A percentile compares a stretch with the other conserved stretches of the same genome.
These are phyloP conservation scores for Sebastes kiyomatsui DNA, from an alignment of 2,797 vertebrate genomes.

Conservation along the genomic window DNA sequence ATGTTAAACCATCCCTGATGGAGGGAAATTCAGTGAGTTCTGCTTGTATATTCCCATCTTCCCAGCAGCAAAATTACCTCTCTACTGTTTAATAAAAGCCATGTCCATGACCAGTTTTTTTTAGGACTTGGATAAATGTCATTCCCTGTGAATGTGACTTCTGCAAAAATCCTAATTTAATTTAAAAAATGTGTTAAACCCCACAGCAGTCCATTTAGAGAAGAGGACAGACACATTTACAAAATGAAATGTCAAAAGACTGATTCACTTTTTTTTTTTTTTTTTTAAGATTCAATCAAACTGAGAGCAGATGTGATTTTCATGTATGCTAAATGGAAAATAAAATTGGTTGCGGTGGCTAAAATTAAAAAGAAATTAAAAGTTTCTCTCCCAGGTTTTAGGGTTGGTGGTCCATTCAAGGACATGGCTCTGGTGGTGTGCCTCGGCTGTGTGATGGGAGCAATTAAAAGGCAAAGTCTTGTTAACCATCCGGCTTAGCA, in stretches of 20 bases:
- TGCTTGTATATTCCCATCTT: conserved; percentile 28
- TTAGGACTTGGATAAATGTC: conserved; percentile 72
- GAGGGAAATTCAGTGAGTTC: not conserved
- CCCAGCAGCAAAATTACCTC: conserved; percentile 40
- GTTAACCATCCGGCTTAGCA: conserved; percentile 62
- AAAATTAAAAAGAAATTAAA: conserved; percentile 36
- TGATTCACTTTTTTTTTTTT: conserved; percentile 41
- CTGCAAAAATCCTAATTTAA: conserved; percentile 74
- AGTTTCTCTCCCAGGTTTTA: conserved; percentile 26
- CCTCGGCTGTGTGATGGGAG: conserved; percentile 82
- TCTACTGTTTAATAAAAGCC: conserved; percentile 71
- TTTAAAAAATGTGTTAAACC: conserved; percentile 70
- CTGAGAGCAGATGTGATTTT: conserved; percentile 35
- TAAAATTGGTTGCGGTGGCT: conserved; percentile 36
- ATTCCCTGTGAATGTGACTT: conserved; percentile 69
- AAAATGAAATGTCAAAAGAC: conserved; percentile 70
- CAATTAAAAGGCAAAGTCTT: conserved; percentile 75
- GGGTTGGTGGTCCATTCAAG: conserved; percentile 56
- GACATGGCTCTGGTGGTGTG: conserved; percentile 70
- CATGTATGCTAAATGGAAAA: conserved; percentile 39
- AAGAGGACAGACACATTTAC: conserved; percentile 50
- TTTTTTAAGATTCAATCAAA: conserved; percentile 57
- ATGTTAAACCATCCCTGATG: not conserved
- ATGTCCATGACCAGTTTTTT: conserved; percentile 69
- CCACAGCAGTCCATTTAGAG: conserved; percentile 38